These are phyloP conservation scores for Myotis pilosus DNA, from an alignment of 2,797 vertebrate species.

Conservation along the genomic window DNA sequence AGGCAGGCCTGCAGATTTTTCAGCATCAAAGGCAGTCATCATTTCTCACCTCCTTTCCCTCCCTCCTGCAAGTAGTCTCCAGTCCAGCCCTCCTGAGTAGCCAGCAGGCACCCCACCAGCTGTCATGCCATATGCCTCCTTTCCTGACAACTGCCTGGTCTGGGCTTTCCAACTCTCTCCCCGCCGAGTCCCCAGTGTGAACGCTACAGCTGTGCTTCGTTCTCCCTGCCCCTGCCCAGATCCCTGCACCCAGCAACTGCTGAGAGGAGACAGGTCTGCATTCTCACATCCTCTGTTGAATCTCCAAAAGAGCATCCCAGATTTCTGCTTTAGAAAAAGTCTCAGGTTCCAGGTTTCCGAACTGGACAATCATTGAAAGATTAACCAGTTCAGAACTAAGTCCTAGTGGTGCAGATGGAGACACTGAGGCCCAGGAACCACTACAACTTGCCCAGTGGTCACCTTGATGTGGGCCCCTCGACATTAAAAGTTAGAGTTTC, in stretches of 20 bases:
- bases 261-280: neutral
- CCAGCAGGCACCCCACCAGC: slow-evolving; percentile 38
- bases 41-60: neutral
- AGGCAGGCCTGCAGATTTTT: slow-evolving; percentile 16
- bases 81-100: neutral
- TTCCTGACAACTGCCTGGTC: slow-evolving; percentile 47
- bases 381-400: neutral
- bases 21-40: slow-evolving; percentile 27
- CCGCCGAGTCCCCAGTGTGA: neutral
- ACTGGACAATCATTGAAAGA: neutral
- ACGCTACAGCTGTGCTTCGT: neutral
- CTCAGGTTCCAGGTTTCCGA: neutral
- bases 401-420: neutral
- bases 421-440: neutral
- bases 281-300: neutral
- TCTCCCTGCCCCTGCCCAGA: neutral
- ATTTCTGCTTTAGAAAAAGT: neutral
- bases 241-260: neutral
- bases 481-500: neutral
- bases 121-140: neutral
- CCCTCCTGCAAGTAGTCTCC: neutral
- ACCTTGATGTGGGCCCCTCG: neutral
- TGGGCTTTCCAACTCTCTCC: neutral
- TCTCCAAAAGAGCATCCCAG: neutral
- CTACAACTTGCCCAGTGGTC: rapidly evolving